Conservation (phyloP, 37 sponge, comb jelly and placozoan genomes). For the Chondrilla cf. caribensis region DNA sequence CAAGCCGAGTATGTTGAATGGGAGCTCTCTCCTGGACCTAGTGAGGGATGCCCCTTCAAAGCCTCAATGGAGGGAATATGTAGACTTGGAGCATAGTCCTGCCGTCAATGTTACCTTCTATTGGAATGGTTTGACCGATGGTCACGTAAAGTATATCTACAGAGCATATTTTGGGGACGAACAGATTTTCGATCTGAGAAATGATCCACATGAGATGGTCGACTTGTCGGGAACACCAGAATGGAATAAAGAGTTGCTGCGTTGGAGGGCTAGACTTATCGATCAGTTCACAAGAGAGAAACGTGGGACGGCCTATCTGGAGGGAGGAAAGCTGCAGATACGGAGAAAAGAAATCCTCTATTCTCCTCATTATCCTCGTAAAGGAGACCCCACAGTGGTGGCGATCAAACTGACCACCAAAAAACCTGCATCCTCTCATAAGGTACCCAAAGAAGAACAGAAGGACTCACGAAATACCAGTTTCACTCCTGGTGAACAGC, state of each 20-base stretch:
- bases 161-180: conserved; percentile 57
- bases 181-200: conserved; percentile 55
- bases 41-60: not conserved
- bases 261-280: conserved; percentile 49
- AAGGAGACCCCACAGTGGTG: no score
- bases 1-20: conserved; percentile 36
- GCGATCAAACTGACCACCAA: no score
- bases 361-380: conserved; percentile 55
- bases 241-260: conserved; percentile 26
- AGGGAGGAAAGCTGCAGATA: conserved; percentile 22
- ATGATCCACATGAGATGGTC: conserved; percentile 47
- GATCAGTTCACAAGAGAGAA: conserved; percentile 56
- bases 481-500: no score
- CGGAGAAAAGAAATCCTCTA: conserved; percentile 49
- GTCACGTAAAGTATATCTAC: conserved; percentile 60
- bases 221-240: conserved; percentile 31
- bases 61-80: conserved; percentile 36
- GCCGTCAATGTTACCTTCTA: conserved; percentile 61
- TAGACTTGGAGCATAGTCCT: conserved; percentile 62
- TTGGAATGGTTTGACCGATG: conserved; percentile 74
- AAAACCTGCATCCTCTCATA: no score
- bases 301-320: conserved; percentile 55
- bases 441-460: no score
- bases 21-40: conserved; percentile 31
- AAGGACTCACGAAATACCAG: no score